Conservation (phyloP, 2,888 invertebrate species). For the Acanthopleura granulata region DNA sequence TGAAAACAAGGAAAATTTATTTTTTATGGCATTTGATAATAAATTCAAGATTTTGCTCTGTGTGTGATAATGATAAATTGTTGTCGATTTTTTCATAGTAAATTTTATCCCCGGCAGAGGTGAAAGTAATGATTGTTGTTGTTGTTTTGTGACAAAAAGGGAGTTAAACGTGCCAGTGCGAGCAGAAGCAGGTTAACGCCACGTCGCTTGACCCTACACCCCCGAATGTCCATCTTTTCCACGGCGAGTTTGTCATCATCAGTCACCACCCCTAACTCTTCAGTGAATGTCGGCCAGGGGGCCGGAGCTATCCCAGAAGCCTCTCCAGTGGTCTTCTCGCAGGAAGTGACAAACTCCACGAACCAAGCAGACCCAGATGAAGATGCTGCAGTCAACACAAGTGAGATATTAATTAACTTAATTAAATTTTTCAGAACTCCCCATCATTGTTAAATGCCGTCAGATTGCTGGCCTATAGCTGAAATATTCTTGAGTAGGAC, state of each 20-base stretch:
- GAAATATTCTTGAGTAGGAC: no score
- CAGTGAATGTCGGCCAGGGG: background rate
- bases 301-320: background rate
- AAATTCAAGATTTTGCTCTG: no score
- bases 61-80: no score
- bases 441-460: no score
- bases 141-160: background rate
- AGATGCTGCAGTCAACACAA: conserved; percentile 42
- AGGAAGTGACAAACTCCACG: background rate
- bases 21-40: no score
- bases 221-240: background rate
- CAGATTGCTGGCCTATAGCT: no score
- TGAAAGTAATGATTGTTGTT: no score
- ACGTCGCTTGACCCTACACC: background rate
- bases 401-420: no score
- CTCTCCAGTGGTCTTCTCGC: background rate
- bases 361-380: conserved; percentile 27
- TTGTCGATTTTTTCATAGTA: no score
- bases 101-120: no score
- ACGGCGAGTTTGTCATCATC: background rate
- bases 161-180: background rate
- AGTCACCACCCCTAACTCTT: background rate
- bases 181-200: background rate
- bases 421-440: no score
- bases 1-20: no score